phyloP scores from a whole-genome alignment of 2,888 invertebrate species.

The Prosopocoilus inquinatus region DNA sequence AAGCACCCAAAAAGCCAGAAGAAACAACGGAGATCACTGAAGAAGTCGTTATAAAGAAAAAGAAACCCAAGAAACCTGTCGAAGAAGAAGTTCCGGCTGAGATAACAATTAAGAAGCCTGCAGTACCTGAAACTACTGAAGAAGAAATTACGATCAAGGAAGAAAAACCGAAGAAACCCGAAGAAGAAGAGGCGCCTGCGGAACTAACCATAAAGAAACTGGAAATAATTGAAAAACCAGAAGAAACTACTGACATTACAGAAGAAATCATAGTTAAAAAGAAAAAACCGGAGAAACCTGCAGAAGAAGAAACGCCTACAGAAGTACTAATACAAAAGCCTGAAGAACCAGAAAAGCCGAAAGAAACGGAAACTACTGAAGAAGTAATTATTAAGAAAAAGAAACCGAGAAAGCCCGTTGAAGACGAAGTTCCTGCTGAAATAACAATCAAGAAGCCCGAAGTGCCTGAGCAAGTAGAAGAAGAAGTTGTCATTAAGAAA shows the following conservation, averaged over 20 bases:
- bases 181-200: conserved; percentile 32
- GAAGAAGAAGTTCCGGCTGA: conserved; percentile 44
- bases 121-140: conserved; percentile 46
- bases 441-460: conserved; percentile 26
- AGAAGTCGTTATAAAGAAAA: conserved; percentile 51
- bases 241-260: conserved; percentile 38
- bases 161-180: conserved; percentile 21
- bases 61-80: conserved; percentile 37
- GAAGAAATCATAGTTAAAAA: conserved; percentile 29
- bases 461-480: conserved; percentile 27
- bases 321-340: conserved; percentile 39
- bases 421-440: conserved; percentile 13
- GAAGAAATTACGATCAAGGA: conserved; percentile 40
- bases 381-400: conserved; percentile 39
- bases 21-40: conserved; percentile 35
- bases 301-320: conserved; percentile 36
- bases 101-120: conserved; percentile 37
- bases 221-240: background rate
- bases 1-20: conserved; percentile 21
- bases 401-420: conserved; percentile 44
- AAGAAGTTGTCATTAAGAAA: conserved; percentile 26
- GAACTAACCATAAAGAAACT: conserved; percentile 52
- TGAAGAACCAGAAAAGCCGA: conserved; percentile 30
- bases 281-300: conserved; percentile 33
- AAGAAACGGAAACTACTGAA: conserved; percentile 28